Evolutionary conservation across 2,888 invertebrate species (phyloP).

Genomic region (Carcina quercana): DNA sequence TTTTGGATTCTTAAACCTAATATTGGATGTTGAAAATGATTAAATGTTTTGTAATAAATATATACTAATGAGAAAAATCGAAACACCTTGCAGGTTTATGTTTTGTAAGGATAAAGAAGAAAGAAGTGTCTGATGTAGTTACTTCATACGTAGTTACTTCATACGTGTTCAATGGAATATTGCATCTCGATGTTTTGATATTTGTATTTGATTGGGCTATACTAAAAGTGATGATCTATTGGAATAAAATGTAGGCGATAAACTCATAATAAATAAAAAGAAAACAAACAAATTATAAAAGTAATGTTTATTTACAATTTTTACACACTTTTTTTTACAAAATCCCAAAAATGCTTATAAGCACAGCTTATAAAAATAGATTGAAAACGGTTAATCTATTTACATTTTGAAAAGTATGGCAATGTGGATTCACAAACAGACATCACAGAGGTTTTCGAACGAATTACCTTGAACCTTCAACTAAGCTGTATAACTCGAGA

Average conservation of each 20-base stretch:
- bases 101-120: no score
- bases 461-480: no score
- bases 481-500: conserved; percentile 1
- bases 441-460: no score
- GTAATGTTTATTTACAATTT: conserved; percentile 34
- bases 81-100: no score
- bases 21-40: no score
- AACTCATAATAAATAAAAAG: conserved; percentile 5
- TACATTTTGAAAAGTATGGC: conserved; percentile 20
- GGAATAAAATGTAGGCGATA: no score
- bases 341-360: conserved; percentile 24
- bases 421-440: conserved; percentile 1
- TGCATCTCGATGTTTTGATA: conserved; percentile 1
- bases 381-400: conserved; percentile 9
- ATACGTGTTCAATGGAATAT: no score
- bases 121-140: no score
- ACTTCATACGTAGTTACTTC: no score
- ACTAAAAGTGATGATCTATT: not conserved
- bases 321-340: conserved; percentile 25
- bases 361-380: conserved; percentile 16
- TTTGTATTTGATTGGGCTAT: not conserved
- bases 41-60: no score
- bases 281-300: conserved; percentile 12
- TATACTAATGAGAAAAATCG: no score
- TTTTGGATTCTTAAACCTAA: no score